phyloP scores from a whole-genome alignment of 2,113 vertebrate genomes.

The Polypterus senegalus region DNA sequence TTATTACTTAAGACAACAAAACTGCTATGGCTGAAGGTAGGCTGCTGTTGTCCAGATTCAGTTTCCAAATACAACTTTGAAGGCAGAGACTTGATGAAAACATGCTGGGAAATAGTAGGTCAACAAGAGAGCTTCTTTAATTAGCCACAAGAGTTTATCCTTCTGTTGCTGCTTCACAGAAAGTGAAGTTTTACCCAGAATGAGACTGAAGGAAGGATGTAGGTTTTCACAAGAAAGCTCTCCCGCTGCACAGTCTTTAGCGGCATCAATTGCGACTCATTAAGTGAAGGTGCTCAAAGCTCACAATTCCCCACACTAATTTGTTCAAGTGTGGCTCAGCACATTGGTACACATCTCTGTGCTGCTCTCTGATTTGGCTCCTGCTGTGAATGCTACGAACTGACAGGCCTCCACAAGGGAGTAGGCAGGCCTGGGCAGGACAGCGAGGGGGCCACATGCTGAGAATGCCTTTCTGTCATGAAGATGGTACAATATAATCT shows the following conservation, averaged over 20 bases:
- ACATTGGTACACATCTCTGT: conserved; percentile 47
- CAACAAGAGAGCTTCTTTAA: too few relatives aligned
- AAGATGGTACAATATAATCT: conserved; percentile 47
- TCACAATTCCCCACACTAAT: conserved; percentile 33
- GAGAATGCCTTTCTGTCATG: conserved; percentile 43
- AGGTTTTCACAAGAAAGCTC: conserved; percentile 27
- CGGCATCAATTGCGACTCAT: conserved; percentile 50
- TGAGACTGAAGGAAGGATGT: conserved; percentile 12
- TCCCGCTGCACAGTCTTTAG: conserved; percentile 32
- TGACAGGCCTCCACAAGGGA: conserved; percentile 39
- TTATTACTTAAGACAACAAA: too few relatives aligned
- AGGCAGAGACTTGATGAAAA: too few relatives aligned
- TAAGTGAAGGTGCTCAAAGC: conserved; percentile 43
- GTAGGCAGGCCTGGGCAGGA: conserved; percentile 54
- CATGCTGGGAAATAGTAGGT: too few relatives aligned
- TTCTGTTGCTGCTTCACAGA: conserved; percentile 18
- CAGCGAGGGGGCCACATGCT: conserved; percentile 35
- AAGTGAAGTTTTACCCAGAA: not conserved
- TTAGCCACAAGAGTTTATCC: too few relatives aligned
- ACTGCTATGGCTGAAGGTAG: too few relatives aligned
- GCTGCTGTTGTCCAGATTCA: too few relatives aligned
- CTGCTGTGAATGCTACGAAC: conserved; percentile 50
- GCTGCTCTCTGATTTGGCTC: conserved; percentile 27
- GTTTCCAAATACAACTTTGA: too few relatives aligned
- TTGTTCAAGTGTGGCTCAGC: conserved; percentile 37